Base-by-base conservation (phyloP, 2,888 invertebrate genomes). In the Phyto melanocephala region DNA sequence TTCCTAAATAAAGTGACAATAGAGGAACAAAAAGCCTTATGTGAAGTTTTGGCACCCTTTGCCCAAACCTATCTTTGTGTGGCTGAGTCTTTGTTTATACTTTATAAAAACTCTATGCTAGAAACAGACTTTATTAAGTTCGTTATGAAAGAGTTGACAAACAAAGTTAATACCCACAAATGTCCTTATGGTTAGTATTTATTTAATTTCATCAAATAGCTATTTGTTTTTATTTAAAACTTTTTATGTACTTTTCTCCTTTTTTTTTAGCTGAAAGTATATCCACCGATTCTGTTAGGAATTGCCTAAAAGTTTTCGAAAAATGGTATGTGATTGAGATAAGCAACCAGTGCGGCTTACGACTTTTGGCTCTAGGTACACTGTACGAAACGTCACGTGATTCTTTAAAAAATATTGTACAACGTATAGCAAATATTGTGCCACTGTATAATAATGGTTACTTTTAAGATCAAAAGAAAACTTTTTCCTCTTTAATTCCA, bases 191-290 rank as follows among this genome's bases (percentile, higher is more conserved):
- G 95, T 95, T 88, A 92, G 91, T 70, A 37, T n/a, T 58, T n/a
- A n/a, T n/a, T n/a, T n/a, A n/a, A 6, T 6, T 28, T 28, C 3
- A 28, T 28, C 28, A 28, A 6, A 28, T 5, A 28, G n/a, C n/a
- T n/a, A n/a, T n/a, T n/a, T n/a, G n/a, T n/a, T n/a, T n/a, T n/a
- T n/a, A n/a, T n/a, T n/a, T n/a, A n/a, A n/a, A n/a, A n/a, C n/a
- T n/a, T n/a, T n/a, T n/a, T n/a, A n/a, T n/a, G n/a, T n/a, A n/a
- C n/a, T n/a, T n/a, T n/a, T n/a, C n/a, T n/a, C n/a, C n/a, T n/a
- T n/a, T n/a, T n/a, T n/a, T 91, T 92, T 2, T 91, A 98, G 98
- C 95, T 85, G 98, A 98, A 91, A 96, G 97, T 87, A 94, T 97
- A 63, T 96, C 96, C 7, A 94, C 96, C 8, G 97, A 98, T 90